These are phyloP conservation scores for Dinocampus coccinellae DNA, from an alignment of 2,888 invertebrate species.

Conservation along the genomic window DNA sequence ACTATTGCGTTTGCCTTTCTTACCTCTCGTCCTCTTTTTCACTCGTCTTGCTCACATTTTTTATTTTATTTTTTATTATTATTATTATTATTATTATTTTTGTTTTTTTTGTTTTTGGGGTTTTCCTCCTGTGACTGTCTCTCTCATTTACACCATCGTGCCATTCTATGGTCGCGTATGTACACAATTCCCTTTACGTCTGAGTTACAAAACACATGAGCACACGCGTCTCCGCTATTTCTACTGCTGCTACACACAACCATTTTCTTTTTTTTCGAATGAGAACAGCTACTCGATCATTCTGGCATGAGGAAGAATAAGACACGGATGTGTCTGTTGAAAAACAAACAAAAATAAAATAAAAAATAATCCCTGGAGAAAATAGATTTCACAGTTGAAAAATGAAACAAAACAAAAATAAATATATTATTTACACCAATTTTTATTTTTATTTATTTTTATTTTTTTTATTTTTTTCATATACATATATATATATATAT, in stretches of 20 bases:
- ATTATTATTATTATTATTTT: too few species aligned
- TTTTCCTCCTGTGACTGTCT: too few species aligned
- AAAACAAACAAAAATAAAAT: neutral
- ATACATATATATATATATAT: too few species aligned
- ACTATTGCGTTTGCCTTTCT: neutral
- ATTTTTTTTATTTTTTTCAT: too few species aligned
- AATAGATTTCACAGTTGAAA: neutral
- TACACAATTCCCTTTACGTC: neutral
- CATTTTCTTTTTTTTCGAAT: neutral
- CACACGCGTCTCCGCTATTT: neutral
- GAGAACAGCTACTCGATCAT: slow-evolving; percentile 14
- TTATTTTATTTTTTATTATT: too few species aligned
- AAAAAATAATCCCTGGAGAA: neutral
- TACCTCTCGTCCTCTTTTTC: neutral
- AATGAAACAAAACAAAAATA: neutral
- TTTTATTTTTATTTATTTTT: neutral
- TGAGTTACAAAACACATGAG: neutral
- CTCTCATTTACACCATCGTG: neutral
- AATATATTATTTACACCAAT: neutral
- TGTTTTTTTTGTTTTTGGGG: too few species aligned
- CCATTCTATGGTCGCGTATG: neutral
- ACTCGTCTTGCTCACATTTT: neutral
- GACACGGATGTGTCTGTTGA: neutral
- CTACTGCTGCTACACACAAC: neutral
- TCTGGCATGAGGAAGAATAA: neutral